A percentile compares a stretch with the other conserved stretches of the same genome.
These are phyloP conservation scores for Ceratina japonica DNA, from an alignment of 1,140 invertebrate species.

Conservation along the genomic window DNA sequence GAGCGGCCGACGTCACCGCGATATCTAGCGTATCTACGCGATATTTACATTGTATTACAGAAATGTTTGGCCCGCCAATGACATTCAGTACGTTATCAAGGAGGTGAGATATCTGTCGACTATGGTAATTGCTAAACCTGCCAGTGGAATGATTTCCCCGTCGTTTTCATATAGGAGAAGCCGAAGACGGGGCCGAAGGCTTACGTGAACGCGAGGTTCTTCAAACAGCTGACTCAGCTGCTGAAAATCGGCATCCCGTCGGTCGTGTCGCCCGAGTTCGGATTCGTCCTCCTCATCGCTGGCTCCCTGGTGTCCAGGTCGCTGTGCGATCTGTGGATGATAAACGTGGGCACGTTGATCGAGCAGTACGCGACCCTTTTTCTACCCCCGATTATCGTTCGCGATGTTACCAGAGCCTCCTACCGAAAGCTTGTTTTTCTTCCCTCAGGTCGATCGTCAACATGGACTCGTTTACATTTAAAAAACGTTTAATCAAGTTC, in stretches of 20 bases:
- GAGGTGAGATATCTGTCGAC: constrained; percentile 75
- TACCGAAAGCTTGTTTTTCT: constrained; percentile 56
- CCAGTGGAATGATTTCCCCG: background rate
- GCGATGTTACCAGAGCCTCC: background rate
- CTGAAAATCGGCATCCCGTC: constrained; percentile 93
- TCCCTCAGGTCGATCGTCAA: constrained; percentile 93
- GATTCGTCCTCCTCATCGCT: constrained; percentile 91
- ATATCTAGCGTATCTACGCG: constrained; percentile 7
- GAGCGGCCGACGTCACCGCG: background rate
- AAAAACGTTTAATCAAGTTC: constrained; percentile 87
- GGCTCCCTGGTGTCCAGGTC: constrained; percentile 91
- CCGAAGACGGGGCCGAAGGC: constrained; percentile 84
- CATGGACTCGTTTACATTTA: constrained; percentile 89
- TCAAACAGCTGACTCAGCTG: constrained; percentile 87
- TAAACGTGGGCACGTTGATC: constrained; percentile 94
- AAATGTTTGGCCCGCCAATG: constrained; percentile 76
- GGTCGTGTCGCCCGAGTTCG: constrained; percentile 86
- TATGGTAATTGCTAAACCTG: background rate
- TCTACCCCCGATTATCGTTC: constrained; percentile 2
- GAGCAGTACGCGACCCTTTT: constrained; percentile 86
- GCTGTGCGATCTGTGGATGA: constrained; percentile 98
- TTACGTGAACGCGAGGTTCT: constrained; percentile 92
- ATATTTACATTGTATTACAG: constrained; percentile 57
- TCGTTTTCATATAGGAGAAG: constrained; percentile 79
- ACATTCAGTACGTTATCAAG: constrained; percentile 88